A percentile compares a stretch with the other conserved stretches of the same genome.
phyloP scores from a whole-genome alignment of 2,797 vertebrate genomes.

The Cheirogaleus major region DNA sequence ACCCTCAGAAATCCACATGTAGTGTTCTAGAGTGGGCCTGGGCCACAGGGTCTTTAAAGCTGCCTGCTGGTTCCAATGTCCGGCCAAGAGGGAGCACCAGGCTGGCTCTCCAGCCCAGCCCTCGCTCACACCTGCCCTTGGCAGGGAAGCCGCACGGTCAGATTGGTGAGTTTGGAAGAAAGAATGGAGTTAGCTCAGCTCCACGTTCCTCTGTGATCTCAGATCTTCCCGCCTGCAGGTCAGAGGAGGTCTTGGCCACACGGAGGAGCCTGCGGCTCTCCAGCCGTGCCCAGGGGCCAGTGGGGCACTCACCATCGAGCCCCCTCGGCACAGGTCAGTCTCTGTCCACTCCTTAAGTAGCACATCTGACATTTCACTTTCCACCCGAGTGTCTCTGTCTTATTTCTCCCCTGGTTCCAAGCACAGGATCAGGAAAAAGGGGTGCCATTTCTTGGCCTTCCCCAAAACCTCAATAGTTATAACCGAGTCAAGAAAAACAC shows the following conservation, averaged over 20 bases:
- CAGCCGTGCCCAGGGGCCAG: background rate
- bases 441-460: background rate
- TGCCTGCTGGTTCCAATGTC: background rate
- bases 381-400: background rate
- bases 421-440: background rate
- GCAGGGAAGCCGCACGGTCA: background rate
- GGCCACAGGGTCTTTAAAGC: background rate
- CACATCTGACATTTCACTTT: background rate
- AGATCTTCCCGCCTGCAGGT: background rate
- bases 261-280: background rate
- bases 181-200: background rate
- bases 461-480: background rate
- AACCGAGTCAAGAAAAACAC: constrained; percentile 3
- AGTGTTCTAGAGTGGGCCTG: background rate
- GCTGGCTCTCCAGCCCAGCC: background rate
- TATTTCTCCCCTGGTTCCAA: background rate
- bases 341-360: background rate
- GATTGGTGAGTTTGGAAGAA: background rate
- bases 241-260: accelerated
- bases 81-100: background rate
- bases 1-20: background rate
- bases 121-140: background rate
- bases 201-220: background rate
- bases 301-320: background rate
- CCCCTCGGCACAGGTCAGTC: too few relatives aligned